A percentile compares a stretch with the other conserved stretches of the same genome.
Conservation (phyloP, 2,113 vertebrate genomes). For the Hyla sarda region DNA sequence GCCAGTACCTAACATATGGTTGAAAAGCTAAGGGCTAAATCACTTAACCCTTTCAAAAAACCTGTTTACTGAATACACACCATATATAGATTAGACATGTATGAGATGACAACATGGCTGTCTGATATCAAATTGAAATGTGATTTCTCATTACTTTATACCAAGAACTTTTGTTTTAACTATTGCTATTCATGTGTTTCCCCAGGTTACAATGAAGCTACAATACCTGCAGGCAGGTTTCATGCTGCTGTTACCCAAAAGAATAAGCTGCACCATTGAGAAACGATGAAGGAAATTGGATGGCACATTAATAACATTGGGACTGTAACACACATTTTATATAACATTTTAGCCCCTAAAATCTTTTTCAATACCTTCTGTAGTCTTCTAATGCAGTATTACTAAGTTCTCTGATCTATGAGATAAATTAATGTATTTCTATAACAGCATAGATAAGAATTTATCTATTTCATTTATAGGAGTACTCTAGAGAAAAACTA, state of each 20-base stretch:
- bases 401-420: not conserved
- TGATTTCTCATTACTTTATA: not conserved
- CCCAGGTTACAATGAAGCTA: slow-evolving; percentile 40
- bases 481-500: too few species aligned
- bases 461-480: too few species aligned
- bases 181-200: not conserved
- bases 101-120: not conserved
- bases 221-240: slow-evolving; percentile 50
- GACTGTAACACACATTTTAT: not conserved
- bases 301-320: not conserved
- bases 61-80: not conserved
- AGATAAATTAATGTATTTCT: not conserved
- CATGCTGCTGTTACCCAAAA: slow-evolving; percentile 48
- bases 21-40: too few species aligned
- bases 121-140: too few species aligned
- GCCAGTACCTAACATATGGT: too few species aligned
- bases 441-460: too few species aligned
- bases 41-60: too few species aligned
- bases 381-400: not conserved
- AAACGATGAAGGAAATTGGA: not conserved
- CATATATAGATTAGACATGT: not conserved
- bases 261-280: slow-evolving; percentile 20
- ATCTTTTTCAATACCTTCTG: not conserved
- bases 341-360: not conserved
- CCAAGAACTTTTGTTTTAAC: not conserved